These are phyloP conservation scores for Gerris buenoi DNA, from an alignment of 1,140 invertebrate genomes.

Conservation along the genomic window DNA sequence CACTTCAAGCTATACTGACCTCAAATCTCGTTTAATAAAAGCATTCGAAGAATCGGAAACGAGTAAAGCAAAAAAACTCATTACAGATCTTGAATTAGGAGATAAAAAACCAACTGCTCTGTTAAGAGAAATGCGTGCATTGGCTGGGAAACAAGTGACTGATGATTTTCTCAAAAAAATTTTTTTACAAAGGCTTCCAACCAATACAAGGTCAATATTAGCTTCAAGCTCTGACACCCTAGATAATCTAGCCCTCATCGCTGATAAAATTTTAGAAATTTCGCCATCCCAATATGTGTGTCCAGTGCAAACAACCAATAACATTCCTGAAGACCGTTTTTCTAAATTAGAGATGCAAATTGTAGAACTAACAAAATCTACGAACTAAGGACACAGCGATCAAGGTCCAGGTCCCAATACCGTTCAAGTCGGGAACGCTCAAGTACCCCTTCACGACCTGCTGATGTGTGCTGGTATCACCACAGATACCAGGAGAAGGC, in stretches of 20 bases:
- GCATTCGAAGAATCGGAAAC: constrained; percentile 1
- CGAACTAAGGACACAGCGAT: too few species aligned
- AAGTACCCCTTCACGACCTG: too few species aligned
- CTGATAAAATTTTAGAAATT: constrained; percentile 3
- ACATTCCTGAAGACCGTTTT: too few species aligned
- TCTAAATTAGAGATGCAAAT: too few species aligned
- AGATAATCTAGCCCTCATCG: background rate
- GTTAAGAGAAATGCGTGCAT: constrained; percentile 17
- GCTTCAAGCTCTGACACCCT: background rate
- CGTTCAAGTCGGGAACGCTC: too few species aligned
- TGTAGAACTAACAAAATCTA: too few species aligned
- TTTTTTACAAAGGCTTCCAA: constrained; percentile 18
- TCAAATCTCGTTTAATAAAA: background rate
- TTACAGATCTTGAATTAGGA: constrained; percentile 22
- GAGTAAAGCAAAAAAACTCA: constrained; percentile 18
- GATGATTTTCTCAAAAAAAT: constrained; percentile 17
- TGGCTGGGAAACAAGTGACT: constrained; percentile 9
- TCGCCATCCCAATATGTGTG: background rate
- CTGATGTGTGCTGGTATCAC: too few species aligned
- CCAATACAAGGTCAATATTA: constrained; percentile 4
- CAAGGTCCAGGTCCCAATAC: too few species aligned
- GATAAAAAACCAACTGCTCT: constrained; percentile 23
- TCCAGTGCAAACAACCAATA: too few species aligned
- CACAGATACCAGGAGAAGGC: too few species aligned
- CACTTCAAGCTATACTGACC: too few species aligned